Percentiles rank a stretch among this genome's conserved stretches.
phyloP scores from a whole-genome alignment of 2,113 vertebrate species.

The Fregetta grallaria region DNA sequence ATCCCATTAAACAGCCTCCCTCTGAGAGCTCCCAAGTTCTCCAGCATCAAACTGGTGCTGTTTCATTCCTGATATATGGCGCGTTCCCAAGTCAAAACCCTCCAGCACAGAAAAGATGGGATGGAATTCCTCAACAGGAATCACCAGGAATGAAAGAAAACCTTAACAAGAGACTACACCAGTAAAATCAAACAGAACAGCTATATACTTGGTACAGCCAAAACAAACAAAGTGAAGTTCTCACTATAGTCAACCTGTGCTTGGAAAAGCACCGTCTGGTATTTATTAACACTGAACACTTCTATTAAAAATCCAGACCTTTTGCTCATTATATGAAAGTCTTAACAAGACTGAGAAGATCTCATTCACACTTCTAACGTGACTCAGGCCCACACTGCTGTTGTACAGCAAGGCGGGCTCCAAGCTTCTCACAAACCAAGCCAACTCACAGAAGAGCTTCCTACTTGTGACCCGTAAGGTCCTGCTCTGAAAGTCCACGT shows the following conservation, averaged over 20 bases:
- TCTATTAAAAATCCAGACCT: not conserved
- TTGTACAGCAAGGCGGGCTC: not conserved
- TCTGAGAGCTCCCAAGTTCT: not conserved
- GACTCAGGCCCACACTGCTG: not conserved
- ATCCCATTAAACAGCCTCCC: not conserved
- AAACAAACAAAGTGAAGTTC: not conserved
- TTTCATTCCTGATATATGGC: not conserved
- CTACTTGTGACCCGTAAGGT: not conserved
- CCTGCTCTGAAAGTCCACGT: not conserved
- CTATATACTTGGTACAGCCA: not conserved
- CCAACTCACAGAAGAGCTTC: not conserved
- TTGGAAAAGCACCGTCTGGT: not conserved
- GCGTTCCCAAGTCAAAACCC: not conserved
- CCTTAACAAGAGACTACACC: not conserved
- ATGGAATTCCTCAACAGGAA: not conserved
- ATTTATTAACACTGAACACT: not conserved
- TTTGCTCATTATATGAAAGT: not conserved
- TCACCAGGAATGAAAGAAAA: not conserved
- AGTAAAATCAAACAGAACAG: not conserved
- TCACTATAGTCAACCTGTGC: not conserved
- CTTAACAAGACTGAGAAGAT: not conserved
- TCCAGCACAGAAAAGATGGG: not conserved
- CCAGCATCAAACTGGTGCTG: not conserved
- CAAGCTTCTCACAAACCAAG: not conserved
- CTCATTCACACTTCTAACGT: not conserved